These are phyloP conservation scores for Heloderma charlesbogerti DNA, from an alignment of 2,113 vertebrate genomes.

Conservation along the genomic window DNA sequence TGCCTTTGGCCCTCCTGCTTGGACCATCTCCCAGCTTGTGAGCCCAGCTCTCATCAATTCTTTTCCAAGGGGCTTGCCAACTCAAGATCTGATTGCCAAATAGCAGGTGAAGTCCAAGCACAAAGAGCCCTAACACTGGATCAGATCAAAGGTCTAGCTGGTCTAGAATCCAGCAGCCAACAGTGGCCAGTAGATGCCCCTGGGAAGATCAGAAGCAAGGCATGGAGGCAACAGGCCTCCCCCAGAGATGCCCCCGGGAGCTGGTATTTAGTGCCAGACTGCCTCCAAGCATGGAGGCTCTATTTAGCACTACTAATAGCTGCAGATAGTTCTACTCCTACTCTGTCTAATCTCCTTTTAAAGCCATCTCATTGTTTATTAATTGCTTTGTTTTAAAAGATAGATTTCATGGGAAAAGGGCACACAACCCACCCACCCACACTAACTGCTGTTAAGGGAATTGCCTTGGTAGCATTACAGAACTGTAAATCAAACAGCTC, in stretches of 20 bases:
- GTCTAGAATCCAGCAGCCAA: background rate
- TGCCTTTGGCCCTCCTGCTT: background rate
- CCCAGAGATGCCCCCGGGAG: too few relatives aligned
- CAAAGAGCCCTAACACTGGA: too few relatives aligned
- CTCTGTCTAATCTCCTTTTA: background rate
- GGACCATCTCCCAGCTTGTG: background rate
- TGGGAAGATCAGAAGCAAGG: too few relatives aligned
- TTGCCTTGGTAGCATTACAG: background rate
- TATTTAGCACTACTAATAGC: background rate
- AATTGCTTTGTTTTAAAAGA: background rate
- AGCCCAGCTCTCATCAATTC: background rate
- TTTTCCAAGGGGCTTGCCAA: background rate
- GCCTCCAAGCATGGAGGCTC: too few relatives aligned
- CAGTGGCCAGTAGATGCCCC: too few relatives aligned
- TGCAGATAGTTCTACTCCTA: background rate
- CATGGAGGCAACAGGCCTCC: too few relatives aligned
- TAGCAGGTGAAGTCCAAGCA: background rate
- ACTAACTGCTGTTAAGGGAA: too few relatives aligned
- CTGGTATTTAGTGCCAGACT: background rate
- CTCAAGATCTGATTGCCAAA: background rate
- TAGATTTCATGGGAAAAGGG: too few relatives aligned
- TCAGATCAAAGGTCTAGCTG: too few relatives aligned
- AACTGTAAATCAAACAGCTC: background rate
- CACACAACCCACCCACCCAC: too few relatives aligned
- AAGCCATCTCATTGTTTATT: too few relatives aligned